These are phyloP conservation scores for Phycodurus eques DNA, from an alignment of 2,113 vertebrate genomes.

Conservation along the genomic window DNA sequence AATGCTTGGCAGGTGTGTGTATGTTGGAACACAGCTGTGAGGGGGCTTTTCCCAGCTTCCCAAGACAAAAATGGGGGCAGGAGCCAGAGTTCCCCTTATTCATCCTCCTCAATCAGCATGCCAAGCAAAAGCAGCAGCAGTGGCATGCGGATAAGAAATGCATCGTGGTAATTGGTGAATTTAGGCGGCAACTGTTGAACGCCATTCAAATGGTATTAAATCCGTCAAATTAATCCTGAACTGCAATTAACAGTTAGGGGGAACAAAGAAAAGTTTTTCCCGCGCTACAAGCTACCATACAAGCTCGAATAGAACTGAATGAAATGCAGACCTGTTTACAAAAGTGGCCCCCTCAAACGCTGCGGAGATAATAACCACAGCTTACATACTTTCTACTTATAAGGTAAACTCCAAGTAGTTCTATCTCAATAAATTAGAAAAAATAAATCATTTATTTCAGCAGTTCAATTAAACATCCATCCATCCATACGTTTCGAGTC, in stretches of 20 bases:
- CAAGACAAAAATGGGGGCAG: conserved; percentile 26
- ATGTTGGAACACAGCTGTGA: conserved; percentile 44
- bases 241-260: conserved; percentile 21
- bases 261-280: neutral
- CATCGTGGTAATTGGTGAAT: conserved; percentile 27
- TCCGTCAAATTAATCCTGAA: conserved; percentile 32
- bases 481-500: no score
- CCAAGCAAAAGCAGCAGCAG: conserved; percentile 11
- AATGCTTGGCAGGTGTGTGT: conserved; percentile 41
- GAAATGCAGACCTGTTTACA: no score
- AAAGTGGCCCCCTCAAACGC: no score
- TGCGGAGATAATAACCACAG: no score
- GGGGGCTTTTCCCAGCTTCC: conserved; percentile 48
- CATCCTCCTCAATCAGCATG: conserved; percentile 14
- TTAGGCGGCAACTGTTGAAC: conserved; percentile 5
- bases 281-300: no score
- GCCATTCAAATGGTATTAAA: conserved; percentile 17
- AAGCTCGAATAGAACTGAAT: no score
- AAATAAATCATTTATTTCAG: no score
- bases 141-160: conserved; percentile 28
- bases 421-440: no score
- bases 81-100: conserved; percentile 23
- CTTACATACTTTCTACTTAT: no score
- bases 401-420: no score
- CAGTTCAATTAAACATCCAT: no score